These are phyloP conservation scores for Prochilodus magdalenae DNA, from an alignment of 2,113 vertebrate genomes.

Conservation along the genomic window DNA sequence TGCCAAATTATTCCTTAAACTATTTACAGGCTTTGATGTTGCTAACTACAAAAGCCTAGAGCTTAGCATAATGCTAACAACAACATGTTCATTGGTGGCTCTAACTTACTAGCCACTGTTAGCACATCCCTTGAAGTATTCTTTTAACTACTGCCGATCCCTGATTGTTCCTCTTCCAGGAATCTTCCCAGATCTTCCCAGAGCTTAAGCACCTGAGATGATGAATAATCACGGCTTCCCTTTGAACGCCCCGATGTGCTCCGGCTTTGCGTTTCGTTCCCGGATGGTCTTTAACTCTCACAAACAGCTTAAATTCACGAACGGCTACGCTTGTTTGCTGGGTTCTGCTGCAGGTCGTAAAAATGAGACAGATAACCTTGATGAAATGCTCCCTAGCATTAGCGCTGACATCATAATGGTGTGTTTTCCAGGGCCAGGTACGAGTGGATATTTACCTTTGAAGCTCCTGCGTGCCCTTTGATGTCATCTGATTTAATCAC, in stretches of 20 bases:
- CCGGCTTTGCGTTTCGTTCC: background rate
- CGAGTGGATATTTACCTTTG: slow-evolving; percentile 13
- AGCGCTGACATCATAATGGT: slow-evolving; percentile 8
- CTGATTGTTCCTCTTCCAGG: slow-evolving; percentile 48
- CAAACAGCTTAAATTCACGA: background rate
- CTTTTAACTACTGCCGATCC: slow-evolving; percentile 51
- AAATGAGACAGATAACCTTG: background rate
- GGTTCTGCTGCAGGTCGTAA: background rate
- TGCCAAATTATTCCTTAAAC: no score
- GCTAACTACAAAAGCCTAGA: no score
- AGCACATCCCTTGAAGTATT: no score
- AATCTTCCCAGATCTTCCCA: slow-evolving; percentile 57
- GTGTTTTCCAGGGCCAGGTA: background rate
- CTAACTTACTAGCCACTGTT: no score
- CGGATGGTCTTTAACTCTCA: background rate
- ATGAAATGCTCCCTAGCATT: background rate
- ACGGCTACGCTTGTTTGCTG: background rate
- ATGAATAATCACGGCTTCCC: background rate
- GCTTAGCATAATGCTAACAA: no score
- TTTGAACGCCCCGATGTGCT: background rate
- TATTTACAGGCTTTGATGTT: no score
- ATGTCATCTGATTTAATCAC: slow-evolving; percentile 47
- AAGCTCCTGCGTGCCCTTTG: slow-evolving; percentile 30
- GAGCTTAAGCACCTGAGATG: background rate
- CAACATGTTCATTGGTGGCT: no score